Conservation (phyloP, 2,113 vertebrate species). For the Tichodroma muraria region DNA sequence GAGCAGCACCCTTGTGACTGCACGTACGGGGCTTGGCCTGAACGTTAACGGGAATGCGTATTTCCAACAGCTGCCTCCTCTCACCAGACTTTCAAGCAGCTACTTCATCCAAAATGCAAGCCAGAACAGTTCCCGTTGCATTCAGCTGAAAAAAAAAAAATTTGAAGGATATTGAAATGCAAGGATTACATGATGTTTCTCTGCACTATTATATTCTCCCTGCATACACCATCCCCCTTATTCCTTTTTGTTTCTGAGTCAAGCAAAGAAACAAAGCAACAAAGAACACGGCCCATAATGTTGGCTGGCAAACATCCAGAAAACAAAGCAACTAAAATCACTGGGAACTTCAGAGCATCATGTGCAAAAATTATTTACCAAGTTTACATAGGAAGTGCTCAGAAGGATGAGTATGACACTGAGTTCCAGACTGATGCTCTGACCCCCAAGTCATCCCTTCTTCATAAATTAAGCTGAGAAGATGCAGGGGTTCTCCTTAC, state of each 20-base stretch:
- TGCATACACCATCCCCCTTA: neutral
- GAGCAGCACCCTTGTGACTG: neutral
- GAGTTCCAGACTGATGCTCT: neutral
- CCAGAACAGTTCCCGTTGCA: neutral
- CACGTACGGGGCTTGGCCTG: neutral
- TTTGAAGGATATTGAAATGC: neutral
- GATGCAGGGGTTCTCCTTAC: neutral
- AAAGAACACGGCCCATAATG: neutral
- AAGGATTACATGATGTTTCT: neutral
- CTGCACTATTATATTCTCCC: neutral
- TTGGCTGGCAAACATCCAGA: neutral
- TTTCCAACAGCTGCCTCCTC: neutral
- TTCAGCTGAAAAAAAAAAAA: neutral
- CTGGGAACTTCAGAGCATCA: neutral
- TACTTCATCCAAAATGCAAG: neutral
- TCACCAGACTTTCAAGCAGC: neutral
- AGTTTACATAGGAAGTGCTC: neutral
- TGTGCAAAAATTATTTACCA: neutral
- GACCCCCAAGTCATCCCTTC: neutral
- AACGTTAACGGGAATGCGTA: fast-evolving
- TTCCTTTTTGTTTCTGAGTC: neutral
- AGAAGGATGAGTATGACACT: neutral
- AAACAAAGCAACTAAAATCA: neutral
- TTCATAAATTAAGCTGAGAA: neutral
- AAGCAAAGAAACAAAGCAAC: neutral